phyloP scores from a whole-genome alignment of 2,797 vertebrate species.

The Oryzias sinensis region DNA sequence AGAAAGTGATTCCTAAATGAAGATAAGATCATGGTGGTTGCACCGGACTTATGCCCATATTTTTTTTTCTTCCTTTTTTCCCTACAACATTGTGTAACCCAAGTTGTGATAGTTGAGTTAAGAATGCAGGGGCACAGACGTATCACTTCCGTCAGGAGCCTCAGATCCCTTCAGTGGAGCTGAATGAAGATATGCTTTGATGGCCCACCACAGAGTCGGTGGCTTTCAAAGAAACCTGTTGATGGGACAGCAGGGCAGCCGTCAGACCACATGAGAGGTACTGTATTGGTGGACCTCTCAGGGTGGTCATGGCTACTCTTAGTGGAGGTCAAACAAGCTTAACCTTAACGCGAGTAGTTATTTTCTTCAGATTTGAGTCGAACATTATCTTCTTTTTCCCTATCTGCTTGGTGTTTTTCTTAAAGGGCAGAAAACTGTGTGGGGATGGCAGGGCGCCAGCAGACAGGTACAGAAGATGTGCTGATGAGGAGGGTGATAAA shows the following conservation, averaged over 20 bases:
- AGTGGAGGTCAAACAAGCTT: constrained; percentile 57
- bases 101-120: constrained; percentile 63
- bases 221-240: constrained; percentile 66
- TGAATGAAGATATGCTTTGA: constrained; percentile 75
- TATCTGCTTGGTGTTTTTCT: constrained; percentile 22
- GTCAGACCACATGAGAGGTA: constrained; percentile 46
- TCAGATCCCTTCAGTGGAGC: constrained; percentile 64
- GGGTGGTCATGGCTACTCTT: constrained; percentile 47
- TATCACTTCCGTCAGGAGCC: constrained; percentile 72
- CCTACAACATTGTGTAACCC: constrained; percentile 58
- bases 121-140: constrained; percentile 68
- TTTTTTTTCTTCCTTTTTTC: constrained; percentile 32
- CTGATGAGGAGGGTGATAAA: constrained; percentile 63
- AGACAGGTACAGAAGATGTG: constrained; percentile 70
- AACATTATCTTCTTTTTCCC: constrained; percentile 22
- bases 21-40: constrained; percentile 34
- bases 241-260: constrained; percentile 51
- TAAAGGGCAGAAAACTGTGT: constrained; percentile 55
- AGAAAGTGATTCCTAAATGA: too few species aligned
- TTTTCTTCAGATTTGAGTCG: constrained; percentile 38
- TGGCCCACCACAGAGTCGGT: constrained; percentile 70
- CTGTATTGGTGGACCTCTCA: constrained; percentile 41
- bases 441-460: constrained; percentile 61
- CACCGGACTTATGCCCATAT: constrained; percentile 39
- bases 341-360: constrained; percentile 49